Conservation (phyloP, 1,140 invertebrate species). For the Platorchestia sp. region DNA sequence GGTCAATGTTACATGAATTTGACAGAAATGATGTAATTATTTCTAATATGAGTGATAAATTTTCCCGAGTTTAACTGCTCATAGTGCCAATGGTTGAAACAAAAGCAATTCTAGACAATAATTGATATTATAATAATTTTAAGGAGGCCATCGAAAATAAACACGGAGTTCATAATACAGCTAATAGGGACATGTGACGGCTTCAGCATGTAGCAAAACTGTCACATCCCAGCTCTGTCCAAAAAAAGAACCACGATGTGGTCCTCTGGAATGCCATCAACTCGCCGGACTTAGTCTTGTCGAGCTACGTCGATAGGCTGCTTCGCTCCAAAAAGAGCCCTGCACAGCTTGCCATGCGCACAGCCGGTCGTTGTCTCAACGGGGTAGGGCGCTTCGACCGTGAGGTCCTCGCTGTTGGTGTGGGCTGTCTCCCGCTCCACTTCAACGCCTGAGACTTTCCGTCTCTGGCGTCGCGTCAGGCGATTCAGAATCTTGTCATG, state of each 20-base stretch:
- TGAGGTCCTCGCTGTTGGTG: slow-evolving; percentile 24
- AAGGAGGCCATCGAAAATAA: no score
- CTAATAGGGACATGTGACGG: no score
- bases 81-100: no score
- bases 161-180: no score
- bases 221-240: no score
- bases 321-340: not conserved
- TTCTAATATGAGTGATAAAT: no score
- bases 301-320: not conserved
- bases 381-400: not conserved
- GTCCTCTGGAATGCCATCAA: not conserved
- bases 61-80: no score
- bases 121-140: no score
- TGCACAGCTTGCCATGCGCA: not conserved
- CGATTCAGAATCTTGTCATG: slow-evolving; percentile 58
- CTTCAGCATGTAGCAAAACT: no score
- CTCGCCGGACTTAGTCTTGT: not conserved
- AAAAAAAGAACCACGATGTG: not conserved
- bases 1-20: no score
- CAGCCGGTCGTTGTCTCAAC: not conserved
- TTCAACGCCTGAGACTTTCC: slow-evolving; percentile 54
- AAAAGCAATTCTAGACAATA: no score
- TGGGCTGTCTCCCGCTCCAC: not conserved
- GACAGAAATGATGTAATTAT: no score
- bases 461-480: slow-evolving; percentile 25